Evolutionary conservation across 2,113 vertebrate species (phyloP), one percentile per base, ranked within the genome.

Genomic region (Illadopsis cleaveri): DNA sequence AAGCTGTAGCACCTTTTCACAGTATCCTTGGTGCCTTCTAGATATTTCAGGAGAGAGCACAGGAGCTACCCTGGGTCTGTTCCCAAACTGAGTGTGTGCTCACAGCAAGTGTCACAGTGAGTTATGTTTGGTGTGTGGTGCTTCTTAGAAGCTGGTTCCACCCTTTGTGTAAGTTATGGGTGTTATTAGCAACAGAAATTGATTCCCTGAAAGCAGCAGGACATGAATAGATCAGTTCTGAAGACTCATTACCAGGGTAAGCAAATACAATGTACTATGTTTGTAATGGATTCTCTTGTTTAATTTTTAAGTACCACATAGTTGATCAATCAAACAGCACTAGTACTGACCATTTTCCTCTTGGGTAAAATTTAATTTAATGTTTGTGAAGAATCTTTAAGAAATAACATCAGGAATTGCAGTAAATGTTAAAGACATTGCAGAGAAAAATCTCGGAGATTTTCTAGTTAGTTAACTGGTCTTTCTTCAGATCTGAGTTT

Each of bases 321-420:
- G 80, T 47, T 71, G 82, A 81, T 92, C 71, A 86, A 82, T 95
- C 90, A 90, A 84, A 93, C 83, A 90, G 58, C 40, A 37, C 44
- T 25, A 73, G 66, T 33, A 35, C n/a, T 94, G 62, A 50, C 79
- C 37, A 27, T 82, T 91, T 81, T 95, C 76, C 76, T 70, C 54
- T 92, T 72, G 83, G 83, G 91, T 78, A 94, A 93, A 96, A 81
- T 82, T 90, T 82, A 81, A 94, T 96, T 94, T 71, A 38, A 56
- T 94, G 94, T 86, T 93, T 92, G 73, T 86, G 81, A 78, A 80
- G 64, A 92, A 96, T 86, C 54, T 76, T 82, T 72, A 82, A 71
- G 81, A 95, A 93, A 82, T 92, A 93, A 62, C 51, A 80, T 70
- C 56, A 61, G 81, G 61, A 97, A 92, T 54, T 92, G 30, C 77